Base-by-base conservation (phyloP, 2,113 vertebrate species). In the Pteruthius melanotis region DNA sequence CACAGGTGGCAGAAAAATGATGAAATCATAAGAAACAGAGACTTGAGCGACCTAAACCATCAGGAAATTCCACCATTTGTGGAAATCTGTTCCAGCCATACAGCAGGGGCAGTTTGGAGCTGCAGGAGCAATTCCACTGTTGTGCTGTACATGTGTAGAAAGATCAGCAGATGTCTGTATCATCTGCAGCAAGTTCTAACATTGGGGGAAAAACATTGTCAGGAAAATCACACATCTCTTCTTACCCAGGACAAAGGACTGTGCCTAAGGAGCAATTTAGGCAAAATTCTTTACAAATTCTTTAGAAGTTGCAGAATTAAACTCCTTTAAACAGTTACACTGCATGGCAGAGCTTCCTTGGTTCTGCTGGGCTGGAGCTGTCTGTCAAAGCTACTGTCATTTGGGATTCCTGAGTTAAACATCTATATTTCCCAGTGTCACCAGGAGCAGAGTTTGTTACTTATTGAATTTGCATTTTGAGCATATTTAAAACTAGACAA, bases 341-440 rank as follows among this genome's bases (percentile, higher is more conserved):
- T 63, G 60, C 24, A 49, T 6, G 37, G 82, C 47, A 88, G 91
- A 90, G 18, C 71, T 47, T 70, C 79, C 68, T 59, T 1, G 14
- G 65, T 61, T 93, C 65, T 87, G 78, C 90, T 83, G 89, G 76
- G 24, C 71, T 83, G 84, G 89, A 93, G 91, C 80, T 68, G 47
- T n/a, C 83, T 65, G 45, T 93, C 90, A 89, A 74, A 77, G 80
- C 47, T 16, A 10, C 56, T 89, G 94, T 74, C 86, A 87, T 65
- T 54, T 6, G 19, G 54, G 56, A 63, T 47, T 31, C 44, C 20
- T 8, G 60, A 69, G 11, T 83, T 89, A 81, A 94, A 95, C 86
- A 75, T 93, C 96, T 97, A 68, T 95, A 94, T 96, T 83, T 63
- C 47, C 59, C 68, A 40, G 24, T 40, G 72, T 78, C 89, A 66